Base-by-base conservation (phyloP, 2,888 invertebrate species). In the Helicoverpa assulta region DNA sequence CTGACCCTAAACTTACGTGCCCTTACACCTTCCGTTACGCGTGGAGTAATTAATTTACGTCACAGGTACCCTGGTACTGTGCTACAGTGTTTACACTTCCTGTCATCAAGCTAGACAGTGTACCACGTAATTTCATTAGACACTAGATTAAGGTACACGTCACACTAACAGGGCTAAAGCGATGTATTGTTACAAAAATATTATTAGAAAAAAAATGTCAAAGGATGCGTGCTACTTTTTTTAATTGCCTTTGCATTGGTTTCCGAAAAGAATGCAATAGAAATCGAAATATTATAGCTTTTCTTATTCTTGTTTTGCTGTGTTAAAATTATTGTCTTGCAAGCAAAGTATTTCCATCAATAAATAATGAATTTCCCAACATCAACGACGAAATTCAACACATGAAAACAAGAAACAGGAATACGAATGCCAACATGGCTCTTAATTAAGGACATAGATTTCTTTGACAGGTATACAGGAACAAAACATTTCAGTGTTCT, bases 41-140 rank as follows among this genome's bases (percentile, higher is more conserved):
- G 50, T 60, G 51, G 66, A 70, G 64, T 83, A 83, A 83, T 83
- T 81, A 83, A 83, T 83, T 81, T 60, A 4, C 19, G 74, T 67
- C 68, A n/a, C 59, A 74, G 43, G 69, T 66, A 26, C 18, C 57
- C 43, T 26, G 59, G 67, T 65, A 69, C 64, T 59, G 69, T 62
- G 52, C 63, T 72, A 60, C 72, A 67, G 53, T 78, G 82, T 80
- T 73, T 73, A 76, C 70, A 71, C 55, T 70, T 75, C 73, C 67
- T 66, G 73, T 69, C 74, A 80, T 70, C 72, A 71, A 60, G 71
- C 43, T 58, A 60, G 56, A 57, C 58, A 66, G 80, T 72, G 65
- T 70, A 70, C 55, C 62, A 65, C 68, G 72, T 75, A 82, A 82
- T 82, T 78, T 75, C 68, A 78, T 82, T 80, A 80, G 78, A 52